Evolutionary conservation across 2,888 invertebrate species (phyloP).

Genomic region (Cryptocephalus moraei): DNA sequence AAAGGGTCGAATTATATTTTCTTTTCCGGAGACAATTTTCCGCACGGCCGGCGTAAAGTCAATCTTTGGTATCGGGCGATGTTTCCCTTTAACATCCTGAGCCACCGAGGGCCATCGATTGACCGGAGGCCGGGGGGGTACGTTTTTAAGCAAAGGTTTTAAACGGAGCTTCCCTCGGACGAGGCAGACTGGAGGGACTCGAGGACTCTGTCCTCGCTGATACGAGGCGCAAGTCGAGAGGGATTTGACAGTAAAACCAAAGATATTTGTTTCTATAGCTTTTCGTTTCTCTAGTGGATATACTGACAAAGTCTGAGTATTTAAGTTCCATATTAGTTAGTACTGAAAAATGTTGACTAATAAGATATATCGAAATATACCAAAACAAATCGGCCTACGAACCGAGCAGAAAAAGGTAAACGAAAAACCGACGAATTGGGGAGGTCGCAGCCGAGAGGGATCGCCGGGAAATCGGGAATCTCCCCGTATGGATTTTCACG

Average conservation of each 20-base stretch:
- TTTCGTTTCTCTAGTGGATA: constrained; percentile 9
- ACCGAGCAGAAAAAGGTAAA: too few species aligned
- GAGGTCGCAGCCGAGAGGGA: too few species aligned
- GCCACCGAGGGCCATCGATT: constrained; percentile 33
- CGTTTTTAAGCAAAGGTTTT: constrained; percentile 28
- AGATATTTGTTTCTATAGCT: neutral
- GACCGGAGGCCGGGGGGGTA: constrained; percentile 17
- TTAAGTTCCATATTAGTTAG: constrained; percentile 23
- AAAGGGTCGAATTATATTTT: neutral
- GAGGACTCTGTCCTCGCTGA: too few species aligned
- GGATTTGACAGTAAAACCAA: too few species aligned
- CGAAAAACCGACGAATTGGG: too few species aligned
- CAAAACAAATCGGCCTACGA: constrained; percentile 13
- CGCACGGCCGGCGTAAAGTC: constrained; percentile 18
- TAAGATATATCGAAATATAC: constrained; percentile 5
- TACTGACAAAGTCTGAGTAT: constrained; percentile 23
- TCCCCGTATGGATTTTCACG: too few species aligned
- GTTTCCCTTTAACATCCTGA: constrained; percentile 28
- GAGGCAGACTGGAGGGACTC: too few species aligned
- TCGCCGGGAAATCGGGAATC: too few species aligned
- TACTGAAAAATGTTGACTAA: constrained; percentile 10
- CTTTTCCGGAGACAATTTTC: too few species aligned
- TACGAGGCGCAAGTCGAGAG: too few species aligned
- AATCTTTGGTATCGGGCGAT: constrained; percentile 33
- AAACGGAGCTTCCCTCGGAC: constrained; percentile 17